Percentiles rank a stretch among this genome's conserved stretches.
phyloP scores from a whole-genome alignment of 1,140 invertebrate species.

The Paraescarpia echinospica region DNA sequence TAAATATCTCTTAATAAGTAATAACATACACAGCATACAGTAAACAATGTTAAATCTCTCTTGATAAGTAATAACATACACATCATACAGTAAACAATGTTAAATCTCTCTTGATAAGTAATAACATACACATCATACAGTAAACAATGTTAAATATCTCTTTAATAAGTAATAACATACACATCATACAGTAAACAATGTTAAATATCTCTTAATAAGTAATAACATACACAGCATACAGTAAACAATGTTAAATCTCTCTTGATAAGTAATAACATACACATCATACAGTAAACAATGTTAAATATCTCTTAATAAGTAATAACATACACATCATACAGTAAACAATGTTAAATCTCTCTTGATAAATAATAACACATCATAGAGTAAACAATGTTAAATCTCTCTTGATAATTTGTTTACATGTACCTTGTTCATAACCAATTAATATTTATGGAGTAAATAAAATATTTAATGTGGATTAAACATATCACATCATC shows the following conservation, averaged over 20 bases:
- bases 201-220: background rate
- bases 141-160: background rate
- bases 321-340: too few relatives aligned
- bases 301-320: too few relatives aligned
- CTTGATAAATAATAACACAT: conserved; percentile 7
- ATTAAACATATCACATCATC: background rate
- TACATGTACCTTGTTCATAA: too few relatives aligned
- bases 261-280: too few relatives aligned
- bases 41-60: background rate
- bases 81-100: too few relatives aligned
- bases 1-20: background rate
- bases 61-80: too few relatives aligned
- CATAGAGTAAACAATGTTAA: conserved; percentile 7
- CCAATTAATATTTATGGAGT: background rate
- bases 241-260: background rate
- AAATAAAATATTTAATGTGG: background rate
- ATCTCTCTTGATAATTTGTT: too few relatives aligned
- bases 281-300: too few relatives aligned
- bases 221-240: too few relatives aligned
- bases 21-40: too few relatives aligned
- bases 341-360: background rate
- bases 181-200: too few relatives aligned
- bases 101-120: conserved; percentile 12
- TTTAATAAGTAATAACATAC: background rate
- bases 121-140: too few relatives aligned